Percentiles rank a stretch among this genome's conserved stretches.
Conservation (phyloP, 2,797 vertebrate species). For the Fratercula arctica region DNA sequence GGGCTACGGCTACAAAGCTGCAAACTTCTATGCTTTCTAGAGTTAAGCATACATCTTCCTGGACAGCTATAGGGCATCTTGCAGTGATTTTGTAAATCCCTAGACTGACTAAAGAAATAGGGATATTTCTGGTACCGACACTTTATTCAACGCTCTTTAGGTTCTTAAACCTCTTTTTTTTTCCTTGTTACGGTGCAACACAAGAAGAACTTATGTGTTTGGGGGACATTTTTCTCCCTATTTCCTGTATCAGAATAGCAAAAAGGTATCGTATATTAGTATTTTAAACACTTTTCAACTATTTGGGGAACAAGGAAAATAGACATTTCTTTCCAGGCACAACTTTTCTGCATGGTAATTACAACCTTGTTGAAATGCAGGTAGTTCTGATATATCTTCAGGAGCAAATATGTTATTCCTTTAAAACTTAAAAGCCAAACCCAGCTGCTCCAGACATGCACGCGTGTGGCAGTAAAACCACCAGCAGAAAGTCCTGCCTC, state of each 20-base stretch:
- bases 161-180: not conserved
- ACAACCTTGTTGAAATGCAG: not conserved
- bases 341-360: not conserved
- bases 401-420: not conserved
- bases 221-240: not conserved
- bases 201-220: not conserved
- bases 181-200: not conserved
- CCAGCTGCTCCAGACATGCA: not conserved
- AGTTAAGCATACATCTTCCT: not conserved
- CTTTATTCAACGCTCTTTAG: not conserved
- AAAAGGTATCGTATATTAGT: not conserved
- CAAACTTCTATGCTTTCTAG: not conserved
- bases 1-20: not conserved
- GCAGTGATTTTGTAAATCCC: not conserved
- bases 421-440: not conserved
- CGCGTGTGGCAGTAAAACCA: not conserved
- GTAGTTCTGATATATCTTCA: not conserved
- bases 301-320: not conserved
- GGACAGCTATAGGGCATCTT: not conserved
- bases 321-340: not conserved
- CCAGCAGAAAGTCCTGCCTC: not conserved
- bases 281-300: not conserved
- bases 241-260: not conserved
- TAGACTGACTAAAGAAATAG: not conserved
- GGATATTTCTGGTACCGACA: not conserved